Base-by-base conservation (phyloP, 1,140 invertebrate species). In the Gerris buenoi region DNA sequence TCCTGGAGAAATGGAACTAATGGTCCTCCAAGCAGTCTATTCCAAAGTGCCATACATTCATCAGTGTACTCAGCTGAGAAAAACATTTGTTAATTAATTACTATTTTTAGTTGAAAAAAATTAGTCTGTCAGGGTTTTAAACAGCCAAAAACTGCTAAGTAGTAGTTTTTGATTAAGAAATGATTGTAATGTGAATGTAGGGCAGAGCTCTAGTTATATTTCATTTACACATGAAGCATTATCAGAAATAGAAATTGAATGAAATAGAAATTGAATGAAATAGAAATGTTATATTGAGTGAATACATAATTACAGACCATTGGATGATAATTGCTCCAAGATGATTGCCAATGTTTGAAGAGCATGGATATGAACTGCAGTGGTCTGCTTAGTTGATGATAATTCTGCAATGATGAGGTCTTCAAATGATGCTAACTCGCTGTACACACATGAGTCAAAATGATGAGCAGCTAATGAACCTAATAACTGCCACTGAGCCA, bases 1-100 rank as follows among this genome's bases (percentile, higher is more conserved):
- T 63, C 64, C 63, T 68, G 68, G 15, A 68, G 25, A 25, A 68
- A n/a, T 25, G 25, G 23, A 22, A 68, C 18, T 10, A 68, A 25
- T 0, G 68, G 58, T 18, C 64, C 67, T 65, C 10, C 5, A 5
- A 60, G 22, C 22, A 60, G 23, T 13, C 58, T 5, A 15, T 60
- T 60, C 58, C 58, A 60, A 14, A 60, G 15, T 13, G 15, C 23
- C 5, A 22, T 60, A 22, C 58, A 60, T 22, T 60, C 58, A 15
- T 60, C 58, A 14, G 3, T 22, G 23, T 60, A 60, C 23, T 60
- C 58, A 5, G 5, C 58, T 60, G 23, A 60, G 23, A 60, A n/a
- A n/a, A n/a, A n/a, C n/a, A n/a, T n/a, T n/a, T n/a, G n/a, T n/a
- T n/a, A n/a, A n/a, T n/a, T n/a, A n/a, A n/a, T n/a, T n/a, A n/a